A percentile compares a stretch with the other conserved stretches of the same genome.
Evolutionary conservation across 2,113 vertebrate species (phyloP).

Genomic region (Myotis yumanensis): DNA sequence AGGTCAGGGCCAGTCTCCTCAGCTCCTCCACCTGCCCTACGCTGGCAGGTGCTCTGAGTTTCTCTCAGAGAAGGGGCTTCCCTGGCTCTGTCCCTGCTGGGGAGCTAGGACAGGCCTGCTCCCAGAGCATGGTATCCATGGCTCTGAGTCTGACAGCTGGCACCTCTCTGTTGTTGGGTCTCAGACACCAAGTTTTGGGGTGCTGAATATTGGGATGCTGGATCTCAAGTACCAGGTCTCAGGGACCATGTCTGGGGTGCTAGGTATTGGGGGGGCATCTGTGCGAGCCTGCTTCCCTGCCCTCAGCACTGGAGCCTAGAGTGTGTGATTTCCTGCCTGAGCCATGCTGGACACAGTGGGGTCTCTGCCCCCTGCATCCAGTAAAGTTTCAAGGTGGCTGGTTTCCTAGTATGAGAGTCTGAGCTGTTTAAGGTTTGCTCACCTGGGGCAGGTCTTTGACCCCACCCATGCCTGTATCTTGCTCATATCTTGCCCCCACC

Average conservation of each 20-base stretch:
- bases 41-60: background rate
- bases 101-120: no score
- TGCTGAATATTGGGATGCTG: background rate
- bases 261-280: background rate
- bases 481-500: background rate
- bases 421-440: background rate
- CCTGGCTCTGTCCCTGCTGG: background rate
- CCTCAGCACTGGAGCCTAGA: background rate
- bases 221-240: background rate
- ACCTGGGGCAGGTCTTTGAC: background rate
- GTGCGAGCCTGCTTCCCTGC: background rate
- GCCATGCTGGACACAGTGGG: background rate
- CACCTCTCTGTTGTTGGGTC: background rate
- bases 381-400: background rate
- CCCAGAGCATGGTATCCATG: background rate
- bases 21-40: rapidly evolving
- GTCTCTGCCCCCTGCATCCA: rapidly evolving
- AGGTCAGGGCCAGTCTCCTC: background rate
- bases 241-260: background rate
- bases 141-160: background rate
- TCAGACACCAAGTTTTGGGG: background rate
- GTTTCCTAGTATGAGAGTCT: background rate
- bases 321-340: background rate
- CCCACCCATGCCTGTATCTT: background rate
- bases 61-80: background rate